Percentiles rank a stretch among this genome's conserved stretches.
Evolutionary conservation across 2,888 invertebrate species (phyloP).

Genomic region (Willowsia nigromaculata): DNA sequence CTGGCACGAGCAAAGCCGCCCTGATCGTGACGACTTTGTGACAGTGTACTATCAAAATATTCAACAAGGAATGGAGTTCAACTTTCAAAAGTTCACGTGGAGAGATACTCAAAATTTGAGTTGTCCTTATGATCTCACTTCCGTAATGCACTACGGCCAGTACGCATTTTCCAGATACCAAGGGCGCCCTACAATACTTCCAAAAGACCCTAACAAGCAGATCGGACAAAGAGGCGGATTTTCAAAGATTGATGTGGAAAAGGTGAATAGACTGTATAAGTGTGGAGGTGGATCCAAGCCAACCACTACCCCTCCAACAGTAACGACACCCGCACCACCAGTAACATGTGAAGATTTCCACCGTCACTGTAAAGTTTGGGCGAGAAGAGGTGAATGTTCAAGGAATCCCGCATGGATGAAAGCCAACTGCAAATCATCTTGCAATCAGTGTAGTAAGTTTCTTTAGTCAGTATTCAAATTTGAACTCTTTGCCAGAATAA

Average conservation of each 20-base stretch:
- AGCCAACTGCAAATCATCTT: conserved; percentile 79
- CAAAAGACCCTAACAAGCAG: conserved; percentile 78
- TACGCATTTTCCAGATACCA: conserved; percentile 80
- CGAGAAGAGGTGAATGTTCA: conserved; percentile 79
- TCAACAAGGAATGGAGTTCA: conserved; percentile 79
- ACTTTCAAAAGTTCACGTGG: conserved; percentile 80
- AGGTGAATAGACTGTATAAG: conserved; percentile 79
- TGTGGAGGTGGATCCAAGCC: conserved; percentile 74
- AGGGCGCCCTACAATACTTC: conserved; percentile 80
- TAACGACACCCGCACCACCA: conserved; percentile 26
- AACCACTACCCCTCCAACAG: conserved; percentile 17
- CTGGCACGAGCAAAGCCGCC: conserved; percentile 82
- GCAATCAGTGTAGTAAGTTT: conserved; percentile 79
- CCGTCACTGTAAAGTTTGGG: conserved; percentile 79
- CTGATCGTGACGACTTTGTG: conserved; percentile 81
- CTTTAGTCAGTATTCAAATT: neutral
- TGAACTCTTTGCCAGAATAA: neutral
- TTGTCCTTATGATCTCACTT: conserved; percentile 79
- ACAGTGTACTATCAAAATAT: conserved; percentile 79
- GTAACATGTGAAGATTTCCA: conserved; percentile 77
- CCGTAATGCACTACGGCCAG: conserved; percentile 81
- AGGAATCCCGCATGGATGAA: conserved; percentile 79
- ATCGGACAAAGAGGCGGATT: conserved; percentile 80
- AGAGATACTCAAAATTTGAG: conserved; percentile 79
- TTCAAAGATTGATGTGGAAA: conserved; percentile 79